These are phyloP conservation scores for Pardalotus punctatus DNA, from an alignment of 2,113 vertebrate species.

Conservation along the genomic window DNA sequence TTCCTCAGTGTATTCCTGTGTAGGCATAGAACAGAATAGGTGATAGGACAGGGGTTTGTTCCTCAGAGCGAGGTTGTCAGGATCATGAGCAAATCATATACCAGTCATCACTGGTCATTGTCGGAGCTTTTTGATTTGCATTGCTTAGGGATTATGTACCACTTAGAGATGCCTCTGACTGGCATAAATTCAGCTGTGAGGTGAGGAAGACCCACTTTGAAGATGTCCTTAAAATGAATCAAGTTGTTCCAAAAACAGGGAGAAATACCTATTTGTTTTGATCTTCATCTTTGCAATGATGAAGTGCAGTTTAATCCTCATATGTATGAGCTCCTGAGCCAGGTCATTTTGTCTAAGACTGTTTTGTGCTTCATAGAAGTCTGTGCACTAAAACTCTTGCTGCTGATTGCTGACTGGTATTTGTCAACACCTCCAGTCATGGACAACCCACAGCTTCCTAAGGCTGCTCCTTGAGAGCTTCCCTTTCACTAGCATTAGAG, in stretches of 20 bases:
- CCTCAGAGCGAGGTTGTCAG: neutral
- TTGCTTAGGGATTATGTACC: neutral
- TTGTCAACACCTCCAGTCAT: neutral
- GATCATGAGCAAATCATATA: neutral
- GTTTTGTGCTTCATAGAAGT: neutral
- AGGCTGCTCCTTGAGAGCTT: neutral
- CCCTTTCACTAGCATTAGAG: neutral
- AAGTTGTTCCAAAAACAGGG: neutral
- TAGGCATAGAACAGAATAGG: neutral
- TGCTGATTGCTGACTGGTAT: neutral
- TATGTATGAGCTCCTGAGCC: neutral
- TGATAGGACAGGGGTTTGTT: neutral
- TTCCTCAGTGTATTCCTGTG: neutral
- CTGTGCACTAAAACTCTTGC: neutral
- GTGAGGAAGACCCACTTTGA: rapidly evolving
- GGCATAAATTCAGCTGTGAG: neutral
- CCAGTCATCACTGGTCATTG: neutral
- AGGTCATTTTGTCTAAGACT: neutral
- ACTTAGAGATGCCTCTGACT: neutral
- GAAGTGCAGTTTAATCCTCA: neutral
- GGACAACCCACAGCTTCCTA: neutral
- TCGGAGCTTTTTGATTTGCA: neutral
- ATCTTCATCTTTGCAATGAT: neutral
- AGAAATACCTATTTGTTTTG: neutral
- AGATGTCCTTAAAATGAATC: neutral